Conservation (phyloP, 2,888 invertebrate species). For the Fissipunctia ypsillon region DNA sequence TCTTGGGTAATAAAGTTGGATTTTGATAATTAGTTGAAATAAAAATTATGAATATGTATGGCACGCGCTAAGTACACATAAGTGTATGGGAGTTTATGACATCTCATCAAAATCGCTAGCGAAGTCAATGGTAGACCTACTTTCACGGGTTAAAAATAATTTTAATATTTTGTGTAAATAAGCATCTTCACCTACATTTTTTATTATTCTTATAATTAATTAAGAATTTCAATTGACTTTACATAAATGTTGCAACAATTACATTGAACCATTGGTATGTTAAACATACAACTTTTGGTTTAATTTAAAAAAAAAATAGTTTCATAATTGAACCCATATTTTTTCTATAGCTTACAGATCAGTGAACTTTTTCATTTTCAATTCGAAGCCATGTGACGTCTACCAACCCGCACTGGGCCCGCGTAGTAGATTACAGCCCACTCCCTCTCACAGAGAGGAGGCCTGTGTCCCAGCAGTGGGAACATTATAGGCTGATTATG, state of each 20-base stretch:
- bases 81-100: conserved; percentile 17
- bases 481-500: no score
- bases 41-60: conserved; percentile 23
- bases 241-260: neutral
- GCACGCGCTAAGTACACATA: conserved; percentile 17
- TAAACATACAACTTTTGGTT: neutral
- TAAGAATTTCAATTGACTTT: neutral
- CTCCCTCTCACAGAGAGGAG: no score
- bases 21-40: neutral
- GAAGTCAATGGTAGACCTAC: conserved; percentile 15
- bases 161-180: conserved; percentile 13
- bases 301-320: no score
- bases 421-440: no score
- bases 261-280: no score
- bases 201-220: neutral
- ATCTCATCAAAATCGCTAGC: conserved; percentile 19
- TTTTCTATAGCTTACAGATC: neutral
- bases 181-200: conserved; percentile 14
- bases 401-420: no score
- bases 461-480: no score
- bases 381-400: no score
- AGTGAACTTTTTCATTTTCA: neutral
- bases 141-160: conserved; percentile 27
- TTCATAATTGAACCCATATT: no score
- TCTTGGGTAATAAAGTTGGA: conserved; percentile 5